Evolutionary conservation across 2,888 invertebrate genomes (phyloP).

Genomic region (Gymnoscelis rufifasciata): DNA sequence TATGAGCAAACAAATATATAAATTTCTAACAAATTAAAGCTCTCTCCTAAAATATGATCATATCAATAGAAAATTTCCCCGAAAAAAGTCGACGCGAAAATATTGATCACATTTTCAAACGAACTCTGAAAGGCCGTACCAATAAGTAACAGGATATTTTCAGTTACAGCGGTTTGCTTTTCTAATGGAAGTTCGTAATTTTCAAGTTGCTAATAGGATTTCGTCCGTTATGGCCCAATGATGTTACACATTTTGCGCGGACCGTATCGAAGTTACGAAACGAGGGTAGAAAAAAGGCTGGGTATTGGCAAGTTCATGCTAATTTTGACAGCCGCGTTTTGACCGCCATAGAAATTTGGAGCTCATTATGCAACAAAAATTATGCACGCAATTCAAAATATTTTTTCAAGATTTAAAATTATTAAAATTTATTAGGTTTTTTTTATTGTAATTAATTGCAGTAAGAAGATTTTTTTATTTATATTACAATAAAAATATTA

Average conservation of each 20-base stretch:
- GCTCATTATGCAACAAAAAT: slow-evolving; percentile 11
- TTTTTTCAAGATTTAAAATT: too few species aligned
- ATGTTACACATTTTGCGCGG: slow-evolving; percentile 67
- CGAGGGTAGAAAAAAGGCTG: slow-evolving; percentile 54
- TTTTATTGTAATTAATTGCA: too few species aligned
- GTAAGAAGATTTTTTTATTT: too few species aligned
- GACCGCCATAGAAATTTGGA: slow-evolving; percentile 28
- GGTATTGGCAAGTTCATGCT: slow-evolving; percentile 62
- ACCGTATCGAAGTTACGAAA: slow-evolving; percentile 67
- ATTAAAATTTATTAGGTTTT: too few species aligned
- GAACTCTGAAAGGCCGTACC: slow-evolving; percentile 7
- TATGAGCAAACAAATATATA: too few species aligned
- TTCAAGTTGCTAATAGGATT: slow-evolving; percentile 49
- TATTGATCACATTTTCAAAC: slow-evolving; percentile 13
- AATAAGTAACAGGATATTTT: slow-evolving; percentile 27
- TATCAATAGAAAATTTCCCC: not conserved
- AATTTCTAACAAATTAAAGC: not conserved
- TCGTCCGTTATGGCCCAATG: slow-evolving; percentile 59
- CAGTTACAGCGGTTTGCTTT: slow-evolving; percentile 24
- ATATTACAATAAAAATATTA: too few species aligned
- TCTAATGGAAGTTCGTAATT: slow-evolving; percentile 34
- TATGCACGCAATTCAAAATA: too few species aligned
- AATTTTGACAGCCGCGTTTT: slow-evolving; percentile 55
- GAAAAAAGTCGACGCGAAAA: slow-evolving; percentile 3
- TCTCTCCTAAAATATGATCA: not conserved